phyloP scores from a whole-genome alignment of 2,113 vertebrate genomes.

The Zootoca vivipara region DNA sequence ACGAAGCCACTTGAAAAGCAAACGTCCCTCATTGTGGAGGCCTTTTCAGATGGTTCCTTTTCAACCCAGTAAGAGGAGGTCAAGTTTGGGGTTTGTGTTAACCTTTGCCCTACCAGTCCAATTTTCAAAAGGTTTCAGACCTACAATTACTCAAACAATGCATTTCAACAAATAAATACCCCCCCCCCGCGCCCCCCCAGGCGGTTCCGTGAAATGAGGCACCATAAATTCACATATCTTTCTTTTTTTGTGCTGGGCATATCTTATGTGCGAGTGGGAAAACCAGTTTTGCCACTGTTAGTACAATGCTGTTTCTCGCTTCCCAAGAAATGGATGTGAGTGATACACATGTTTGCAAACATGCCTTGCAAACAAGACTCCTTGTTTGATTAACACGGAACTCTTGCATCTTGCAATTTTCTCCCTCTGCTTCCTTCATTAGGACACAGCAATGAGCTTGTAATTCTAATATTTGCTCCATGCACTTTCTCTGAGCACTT shows the following conservation, averaged over 20 bases:
- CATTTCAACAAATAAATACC: neutral
- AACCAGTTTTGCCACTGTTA: neutral
- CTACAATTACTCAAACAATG: neutral
- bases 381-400: neutral
- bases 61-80: too few species aligned
- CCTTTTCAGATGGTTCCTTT: too few species aligned
- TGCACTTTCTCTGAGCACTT: neutral
- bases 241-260: neutral
- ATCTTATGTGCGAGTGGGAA: neutral
- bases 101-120: neutral
- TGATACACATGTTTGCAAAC: neutral
- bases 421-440: neutral
- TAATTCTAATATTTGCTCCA: neutral
- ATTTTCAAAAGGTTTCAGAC: neutral
- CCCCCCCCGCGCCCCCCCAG: neutral
- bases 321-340: neutral
- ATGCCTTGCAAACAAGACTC: neutral
- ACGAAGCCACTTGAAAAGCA: too few species aligned
- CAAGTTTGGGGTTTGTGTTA: neutral
- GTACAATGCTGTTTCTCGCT: neutral
- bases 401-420: neutral
- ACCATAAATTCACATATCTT: neutral
- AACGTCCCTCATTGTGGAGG: too few species aligned
- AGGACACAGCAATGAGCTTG: neutral
- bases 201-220: neutral